Evolutionary conservation across 2,888 invertebrate species (phyloP), one percentile per base, ranked within the genome.

Genomic region (Anthophora plumipes): DNA sequence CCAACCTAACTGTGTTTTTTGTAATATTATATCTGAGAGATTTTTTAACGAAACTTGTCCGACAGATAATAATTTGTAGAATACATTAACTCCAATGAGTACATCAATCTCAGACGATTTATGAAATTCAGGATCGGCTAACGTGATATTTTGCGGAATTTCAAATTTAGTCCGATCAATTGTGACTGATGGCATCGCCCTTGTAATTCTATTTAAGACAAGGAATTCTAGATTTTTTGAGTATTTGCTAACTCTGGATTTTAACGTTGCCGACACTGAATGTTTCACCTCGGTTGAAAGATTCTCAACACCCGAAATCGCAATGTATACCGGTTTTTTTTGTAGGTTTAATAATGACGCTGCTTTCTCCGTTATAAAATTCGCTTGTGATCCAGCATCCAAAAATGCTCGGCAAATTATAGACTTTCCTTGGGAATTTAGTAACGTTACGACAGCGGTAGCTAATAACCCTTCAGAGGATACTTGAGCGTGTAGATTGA

Each of bases 361-460:
- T 25, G 61, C 1, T 0, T 1, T 41, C n/a, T 52, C 41, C 0
- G 61, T 70, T 25, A 70, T 61, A 17, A 61, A 70, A 50, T 70
- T 12, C 0, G 60, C 46, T 17, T 70, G 54, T 31, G 52, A 70
- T 14, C 70, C 52, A n/a, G 39, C 50, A 52, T 70, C 70, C 11
- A 70, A 9, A 17, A 70, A 25, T 11, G 25, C 54, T 60, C 66
- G 17, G n/a, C 66, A 66, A n/a, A 11, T 31, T 11, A 39, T 50
- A 2, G 5, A 8, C 6, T 31, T 37, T 41, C 52, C 52, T 9
- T 37, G 2, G 7, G 22, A 11, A n/a, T 66, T 50, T 11, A 50
- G 8, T 2, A 66, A 39, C 5, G 9, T 8, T 50, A 66, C 39
- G 0, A 37, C 0, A 12, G 66, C 66, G 3, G 61, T 70, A 5